phyloP scores from a whole-genome alignment of 1,140 invertebrate species.

The Bombus confusus region DNA sequence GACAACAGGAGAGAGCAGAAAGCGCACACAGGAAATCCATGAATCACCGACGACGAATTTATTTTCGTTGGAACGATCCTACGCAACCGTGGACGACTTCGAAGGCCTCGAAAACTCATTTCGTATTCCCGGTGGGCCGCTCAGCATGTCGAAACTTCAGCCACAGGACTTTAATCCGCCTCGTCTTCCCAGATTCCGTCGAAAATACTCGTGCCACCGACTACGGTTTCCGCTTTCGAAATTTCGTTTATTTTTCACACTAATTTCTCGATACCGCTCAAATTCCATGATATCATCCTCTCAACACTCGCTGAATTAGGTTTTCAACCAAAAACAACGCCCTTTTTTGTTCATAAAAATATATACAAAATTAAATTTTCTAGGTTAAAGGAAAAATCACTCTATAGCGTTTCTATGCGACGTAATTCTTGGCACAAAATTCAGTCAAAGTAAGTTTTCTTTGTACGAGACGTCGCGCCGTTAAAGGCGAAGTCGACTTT shows the following conservation, averaged over 20 bases:
- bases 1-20: constrained; percentile 1
- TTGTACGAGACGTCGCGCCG: too few relatives aligned
- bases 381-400: neutral
- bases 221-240: neutral
- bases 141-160: constrained; percentile 20
- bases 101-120: constrained; percentile 46
- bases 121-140: constrained; percentile 35
- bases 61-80: constrained; percentile 52
- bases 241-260: neutral
- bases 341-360: neutral
- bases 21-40: constrained; percentile 44
- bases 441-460: too few relatives aligned
- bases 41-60: constrained; percentile 49
- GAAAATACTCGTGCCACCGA: constrained; percentile 1
- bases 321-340: too few relatives aligned
- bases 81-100: constrained; percentile 46
- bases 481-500: neutral
- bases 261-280: neutral
- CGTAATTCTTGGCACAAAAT: neutral
- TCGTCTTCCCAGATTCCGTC: constrained; percentile 20
- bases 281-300: too few relatives aligned
- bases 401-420: neutral
- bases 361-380: neutral
- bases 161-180: neutral
- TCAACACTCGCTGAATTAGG: too few relatives aligned